phyloP scores from a whole-genome alignment of 2,113 vertebrate genomes.

The Physeter macrocephalus region DNA sequence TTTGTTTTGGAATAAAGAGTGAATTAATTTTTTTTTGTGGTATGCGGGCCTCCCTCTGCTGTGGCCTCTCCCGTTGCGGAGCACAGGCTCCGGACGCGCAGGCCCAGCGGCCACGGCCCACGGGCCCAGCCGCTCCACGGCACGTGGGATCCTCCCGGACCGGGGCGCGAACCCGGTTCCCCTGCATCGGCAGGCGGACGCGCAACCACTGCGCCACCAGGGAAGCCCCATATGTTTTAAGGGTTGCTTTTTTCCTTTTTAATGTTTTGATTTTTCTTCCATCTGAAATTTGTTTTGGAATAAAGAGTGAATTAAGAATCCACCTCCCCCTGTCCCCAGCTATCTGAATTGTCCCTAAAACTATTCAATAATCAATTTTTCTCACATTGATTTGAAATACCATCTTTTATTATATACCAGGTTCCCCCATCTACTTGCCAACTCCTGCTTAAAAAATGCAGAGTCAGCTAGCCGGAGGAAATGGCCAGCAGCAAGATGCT shows the following conservation, averaged over 20 bases:
- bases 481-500: not conserved
- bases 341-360: not conserved
- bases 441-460: not conserved
- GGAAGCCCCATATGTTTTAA: too few relatives aligned
- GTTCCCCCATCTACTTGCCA: not conserved
- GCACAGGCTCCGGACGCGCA: too few relatives aligned
- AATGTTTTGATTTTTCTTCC: not conserved
- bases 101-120: too few relatives aligned
- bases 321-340: not conserved
- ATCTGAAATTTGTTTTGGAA: conserved; percentile 15
- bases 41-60: too few relatives aligned
- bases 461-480: not conserved
- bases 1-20: conserved; percentile 2
- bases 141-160: too few relatives aligned
- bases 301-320: conserved; percentile 25
- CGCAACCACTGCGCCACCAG: too few relatives aligned
- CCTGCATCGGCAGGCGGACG: too few relatives aligned
- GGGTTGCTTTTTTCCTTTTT: not conserved
- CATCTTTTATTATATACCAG: not conserved
- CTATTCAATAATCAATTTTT: not conserved
- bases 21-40: too few relatives aligned
- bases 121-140: too few relatives aligned
- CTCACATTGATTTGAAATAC: not conserved
- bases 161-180: too few relatives aligned
- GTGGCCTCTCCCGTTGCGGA: too few relatives aligned